Percentiles rank a stretch among this genome's conserved stretches.
Evolutionary conservation across 2,113 vertebrate genomes (phyloP).

Genomic region (Jaculus jaculus): DNA sequence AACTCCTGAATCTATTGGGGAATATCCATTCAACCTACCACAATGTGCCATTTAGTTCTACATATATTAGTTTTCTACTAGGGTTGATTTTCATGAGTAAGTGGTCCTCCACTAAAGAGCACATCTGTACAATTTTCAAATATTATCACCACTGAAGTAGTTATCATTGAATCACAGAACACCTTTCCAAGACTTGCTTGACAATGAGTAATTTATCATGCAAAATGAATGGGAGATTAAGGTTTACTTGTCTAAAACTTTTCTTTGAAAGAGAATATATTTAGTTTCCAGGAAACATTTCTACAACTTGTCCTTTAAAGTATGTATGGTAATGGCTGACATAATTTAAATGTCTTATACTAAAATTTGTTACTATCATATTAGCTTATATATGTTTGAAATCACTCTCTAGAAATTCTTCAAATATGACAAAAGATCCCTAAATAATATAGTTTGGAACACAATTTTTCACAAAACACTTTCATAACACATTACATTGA

Average conservation of each 20-base stretch:
- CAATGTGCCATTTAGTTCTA: not conserved
- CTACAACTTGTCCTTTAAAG: conserved; percentile 7
- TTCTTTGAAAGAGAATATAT: not conserved
- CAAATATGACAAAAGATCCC: not conserved
- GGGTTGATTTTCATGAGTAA: conserved; percentile 21
- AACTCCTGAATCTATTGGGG: too few relatives aligned
- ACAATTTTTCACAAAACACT: not conserved
- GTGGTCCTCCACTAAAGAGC: not conserved
- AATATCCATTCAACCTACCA: too few relatives aligned
- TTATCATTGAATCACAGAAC: conserved; percentile 2
- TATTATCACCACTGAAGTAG: not conserved
- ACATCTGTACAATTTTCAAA: not conserved
- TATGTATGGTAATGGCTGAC: not conserved
- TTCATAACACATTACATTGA: not conserved
- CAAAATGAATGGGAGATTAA: conserved; percentile 3
- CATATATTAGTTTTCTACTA: not conserved
- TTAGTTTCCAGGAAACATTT: conserved; percentile 2
- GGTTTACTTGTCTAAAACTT: not conserved
- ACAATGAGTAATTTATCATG: not conserved
- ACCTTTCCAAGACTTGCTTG: not conserved
- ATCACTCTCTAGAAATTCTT: conserved; percentile 2
- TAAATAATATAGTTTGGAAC: not conserved
- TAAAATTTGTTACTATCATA: not conserved
- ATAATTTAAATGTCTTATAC: conserved; percentile 1
- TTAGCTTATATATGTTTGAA: not conserved